Evolutionary conservation across 2,797 vertebrate species (phyloP), one percentile per base, ranked within the genome.

Genomic region (Rachycentron canadum): DNA sequence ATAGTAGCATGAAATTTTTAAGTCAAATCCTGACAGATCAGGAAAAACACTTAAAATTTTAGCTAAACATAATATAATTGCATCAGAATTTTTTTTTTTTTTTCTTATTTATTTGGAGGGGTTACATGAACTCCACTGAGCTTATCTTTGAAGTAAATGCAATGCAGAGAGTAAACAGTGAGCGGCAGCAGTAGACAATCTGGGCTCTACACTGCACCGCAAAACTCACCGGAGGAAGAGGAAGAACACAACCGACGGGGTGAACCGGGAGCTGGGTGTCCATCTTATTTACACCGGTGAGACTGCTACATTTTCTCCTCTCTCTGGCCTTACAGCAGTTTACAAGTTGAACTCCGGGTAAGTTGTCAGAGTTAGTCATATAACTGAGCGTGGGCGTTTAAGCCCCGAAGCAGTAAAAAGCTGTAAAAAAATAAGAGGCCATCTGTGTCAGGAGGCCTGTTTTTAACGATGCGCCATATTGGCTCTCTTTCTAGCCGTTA

Each of bases 231-330:
- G 5, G 23, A 85, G 56, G 77, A 77, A 79, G 86, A 86, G 71
- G 82, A 89, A 79, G 38, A 56, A 12, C 60, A 84, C 73, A 79
- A 82, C 64, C 62, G 85, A 61, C 72, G 56, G 84, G 86, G 88
- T 79, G 79, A 88, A 78, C 76, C 52, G 75, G 86, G 90, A 92
- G 90, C 84, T 90, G 90, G 91, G 91, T 90, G 88, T 92, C 90
- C 91, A 93, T 93, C 84, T 94, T 93, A 94, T 93, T 92, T 91
- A 92, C 86, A 87, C 81, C 85, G 61, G 82, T 68, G 76, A 86
- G 69, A 69, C 28, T 61, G 75, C 66, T 81, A 30, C 21, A 43
- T 73, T n/a, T 63, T 71, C 55, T 73, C 32, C 32, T 56, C 64
- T 71, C 50, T 73, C 58, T 56, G 53, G 56, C 59, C 77, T 81